Conservation (phyloP, 2,797 vertebrate genomes). For the Morus bassanus region DNA sequence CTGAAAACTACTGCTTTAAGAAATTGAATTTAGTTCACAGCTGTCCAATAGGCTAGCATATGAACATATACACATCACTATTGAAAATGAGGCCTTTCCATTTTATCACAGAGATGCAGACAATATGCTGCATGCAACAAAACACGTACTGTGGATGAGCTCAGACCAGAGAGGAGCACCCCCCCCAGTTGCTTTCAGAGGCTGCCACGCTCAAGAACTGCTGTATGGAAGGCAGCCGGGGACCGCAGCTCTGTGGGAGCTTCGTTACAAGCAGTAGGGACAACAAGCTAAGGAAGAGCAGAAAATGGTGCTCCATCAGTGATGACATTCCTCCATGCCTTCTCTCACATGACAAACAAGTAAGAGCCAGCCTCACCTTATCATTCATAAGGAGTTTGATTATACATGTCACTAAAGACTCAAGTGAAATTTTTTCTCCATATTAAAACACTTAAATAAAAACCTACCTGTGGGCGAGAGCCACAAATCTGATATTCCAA, state of each 20-base stretch:
- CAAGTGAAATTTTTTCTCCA: not conserved
- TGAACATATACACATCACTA: not conserved
- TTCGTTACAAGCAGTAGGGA: not conserved
- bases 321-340: not conserved
- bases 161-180: not conserved
- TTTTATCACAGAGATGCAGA: not conserved
- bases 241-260: not conserved
- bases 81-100: not conserved
- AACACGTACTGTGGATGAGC: not conserved
- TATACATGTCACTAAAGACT: not conserved
- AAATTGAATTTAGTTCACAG: not conserved
- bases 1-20: not conserved
- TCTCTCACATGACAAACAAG: not conserved
- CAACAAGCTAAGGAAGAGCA: not conserved
- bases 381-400: not conserved
- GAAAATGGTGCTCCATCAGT: not conserved
- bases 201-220: not conserved
- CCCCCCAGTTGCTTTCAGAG: not conserved
- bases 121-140: not conserved
- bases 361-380: not conserved
- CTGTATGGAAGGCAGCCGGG: not conserved
- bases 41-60: not conserved
- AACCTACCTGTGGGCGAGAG: not conserved
- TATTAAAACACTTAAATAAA: not conserved
- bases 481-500: not conserved